These are phyloP conservation scores for Butastur rufipennis DNA, from an alignment of 2,113 vertebrate genomes.

Conservation along the genomic window DNA sequence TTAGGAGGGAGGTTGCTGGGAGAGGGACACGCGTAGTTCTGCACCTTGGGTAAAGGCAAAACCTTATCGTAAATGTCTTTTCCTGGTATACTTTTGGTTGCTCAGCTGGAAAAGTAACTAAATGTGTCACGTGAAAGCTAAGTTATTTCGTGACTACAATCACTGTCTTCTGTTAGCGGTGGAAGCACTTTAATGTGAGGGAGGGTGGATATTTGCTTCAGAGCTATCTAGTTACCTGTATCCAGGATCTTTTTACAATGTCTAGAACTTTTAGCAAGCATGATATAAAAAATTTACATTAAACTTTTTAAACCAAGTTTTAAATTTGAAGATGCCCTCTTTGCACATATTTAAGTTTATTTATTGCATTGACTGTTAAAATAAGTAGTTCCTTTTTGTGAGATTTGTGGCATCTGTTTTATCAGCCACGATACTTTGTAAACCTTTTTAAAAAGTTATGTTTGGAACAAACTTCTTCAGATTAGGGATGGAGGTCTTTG, in stretches of 20 bases:
- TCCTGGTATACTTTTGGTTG: not conserved
- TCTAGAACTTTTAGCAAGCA: not conserved
- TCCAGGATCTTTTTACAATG: not conserved
- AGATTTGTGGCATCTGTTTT: not conserved
- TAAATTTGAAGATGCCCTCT: not conserved
- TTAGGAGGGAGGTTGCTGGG: not conserved
- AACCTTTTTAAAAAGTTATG: not conserved
- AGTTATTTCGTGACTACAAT: not conserved
- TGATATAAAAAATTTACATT: not conserved
- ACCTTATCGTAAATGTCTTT: not conserved
- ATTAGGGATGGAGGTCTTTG: not conserved
- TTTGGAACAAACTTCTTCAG: not conserved
- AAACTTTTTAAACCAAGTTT: not conserved
- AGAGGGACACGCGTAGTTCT: fast-evolving
- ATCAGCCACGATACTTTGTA: not conserved
- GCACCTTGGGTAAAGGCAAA: not conserved
- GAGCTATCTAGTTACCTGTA: not conserved
- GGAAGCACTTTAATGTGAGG: not conserved
- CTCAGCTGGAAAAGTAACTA: not conserved
- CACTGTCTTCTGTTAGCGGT: not conserved
- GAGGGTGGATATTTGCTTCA: not conserved
- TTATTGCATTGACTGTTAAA: not conserved
- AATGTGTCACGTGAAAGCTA: not conserved
- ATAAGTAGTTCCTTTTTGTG: not conserved
- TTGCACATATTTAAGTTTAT: not conserved